Conservation (phyloP, 2,113 vertebrate genomes). For the Paramisgurnus dabryanus region DNA sequence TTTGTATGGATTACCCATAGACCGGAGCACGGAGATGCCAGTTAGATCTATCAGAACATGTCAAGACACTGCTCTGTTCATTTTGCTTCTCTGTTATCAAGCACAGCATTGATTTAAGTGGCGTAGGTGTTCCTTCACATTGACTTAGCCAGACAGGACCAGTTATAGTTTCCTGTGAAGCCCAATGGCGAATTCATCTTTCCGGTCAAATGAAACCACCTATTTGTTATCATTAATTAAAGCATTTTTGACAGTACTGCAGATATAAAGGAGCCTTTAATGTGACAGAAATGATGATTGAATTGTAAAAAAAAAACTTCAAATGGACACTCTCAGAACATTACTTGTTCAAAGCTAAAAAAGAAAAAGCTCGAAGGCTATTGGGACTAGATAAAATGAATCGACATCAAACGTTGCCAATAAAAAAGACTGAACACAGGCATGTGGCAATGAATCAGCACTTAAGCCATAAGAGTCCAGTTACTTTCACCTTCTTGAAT, state of each 20-base stretch:
- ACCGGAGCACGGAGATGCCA: slow-evolving; percentile 10
- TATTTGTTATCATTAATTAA: too few species aligned
- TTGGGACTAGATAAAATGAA: not conserved
- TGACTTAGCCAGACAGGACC: not conserved
- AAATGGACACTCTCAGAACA: not conserved
- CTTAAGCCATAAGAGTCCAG: not conserved
- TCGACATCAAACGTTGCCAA: not conserved
- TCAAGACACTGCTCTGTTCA: not conserved
- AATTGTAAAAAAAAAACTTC: not conserved
- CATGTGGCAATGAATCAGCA: not conserved
- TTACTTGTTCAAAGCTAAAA: not conserved
- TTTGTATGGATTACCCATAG: slow-evolving; percentile 15
- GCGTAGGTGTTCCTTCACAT: slow-evolving; percentile 11
- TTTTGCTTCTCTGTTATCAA: not conserved
- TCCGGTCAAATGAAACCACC: too few species aligned
- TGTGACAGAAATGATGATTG: not conserved
- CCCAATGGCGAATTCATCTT: not conserved
- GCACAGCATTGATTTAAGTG: not conserved
- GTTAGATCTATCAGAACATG: slow-evolving; percentile 20
- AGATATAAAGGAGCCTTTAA: not conserved
- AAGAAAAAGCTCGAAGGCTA: not conserved
- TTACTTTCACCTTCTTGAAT: not conserved
- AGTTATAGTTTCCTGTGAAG: not conserved
- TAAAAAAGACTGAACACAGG: not conserved
- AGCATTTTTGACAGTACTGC: too few species aligned